Evolutionary conservation across 2,113 vertebrate genomes (phyloP).

Genomic region (Taxidea taxus): DNA sequence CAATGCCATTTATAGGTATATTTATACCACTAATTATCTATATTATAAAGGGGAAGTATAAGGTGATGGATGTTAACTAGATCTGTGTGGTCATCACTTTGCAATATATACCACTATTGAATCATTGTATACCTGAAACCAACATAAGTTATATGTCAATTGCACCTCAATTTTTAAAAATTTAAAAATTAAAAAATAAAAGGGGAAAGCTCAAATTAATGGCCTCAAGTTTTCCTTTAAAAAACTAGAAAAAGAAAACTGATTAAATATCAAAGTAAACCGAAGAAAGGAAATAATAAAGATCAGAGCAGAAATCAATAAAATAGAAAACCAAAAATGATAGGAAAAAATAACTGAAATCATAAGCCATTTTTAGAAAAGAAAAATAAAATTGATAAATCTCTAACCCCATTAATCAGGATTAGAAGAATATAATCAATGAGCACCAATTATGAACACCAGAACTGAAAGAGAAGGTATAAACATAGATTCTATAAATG

Average conservation of each 20-base stretch:
- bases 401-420: background rate
- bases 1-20: background rate
- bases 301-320: background rate
- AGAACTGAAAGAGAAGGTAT: background rate
- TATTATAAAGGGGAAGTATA: background rate
- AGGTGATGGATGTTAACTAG: background rate
- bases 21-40: background rate
- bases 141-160: background rate
- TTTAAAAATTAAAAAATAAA: background rate
- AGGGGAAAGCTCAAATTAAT: background rate
- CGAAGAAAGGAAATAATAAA: background rate
- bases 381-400: background rate
- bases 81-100: background rate
- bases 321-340: background rate
- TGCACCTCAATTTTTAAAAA: background rate
- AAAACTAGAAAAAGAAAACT: background rate
- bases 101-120: background rate
- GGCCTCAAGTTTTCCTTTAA: background rate
- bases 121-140: background rate
- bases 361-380: background rate
- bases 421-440: slow-evolving; percentile 8
- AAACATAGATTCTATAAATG: background rate
- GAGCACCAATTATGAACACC: background rate
- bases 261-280: background rate
- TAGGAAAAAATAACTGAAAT: background rate